Base-by-base conservation (phyloP, 2,888 invertebrate species). In the Mactromeris polynyma region DNA sequence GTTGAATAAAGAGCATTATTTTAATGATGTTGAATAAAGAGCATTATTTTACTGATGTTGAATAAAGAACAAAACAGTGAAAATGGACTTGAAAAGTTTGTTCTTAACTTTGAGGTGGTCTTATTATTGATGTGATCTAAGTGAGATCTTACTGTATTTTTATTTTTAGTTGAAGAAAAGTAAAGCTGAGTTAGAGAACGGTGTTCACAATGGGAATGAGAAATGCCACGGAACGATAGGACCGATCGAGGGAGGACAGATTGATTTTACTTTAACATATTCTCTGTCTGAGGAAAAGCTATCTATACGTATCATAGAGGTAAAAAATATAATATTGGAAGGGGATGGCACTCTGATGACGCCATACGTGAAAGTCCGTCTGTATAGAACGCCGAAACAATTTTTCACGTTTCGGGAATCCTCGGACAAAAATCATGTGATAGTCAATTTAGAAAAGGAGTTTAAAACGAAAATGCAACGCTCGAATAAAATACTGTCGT, bases 391-490 rank as follows among this genome's bases (percentile, higher is more conserved):
- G 3, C 94, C 94, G n/a, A 94, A 93, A 89, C 94, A 94, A 77
- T 93, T 95, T 81, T 95, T 95, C 81, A 93, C 92, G 7, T 93
- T 95, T 78, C 87, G 90, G 36, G 89, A 88, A 33, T 89, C 89
- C 38, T 58, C 88, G 0, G 88, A 85, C 1, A 91, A 92, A 31
- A 94, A 93, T 19, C 92, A 94, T n/a, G 90, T 93, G 40, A 90
- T 94, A 36, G 94, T 93, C 85, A 94, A 94, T 83, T 88, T 95
- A 33, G 95, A 95, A 42, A 92, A 93, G n/a, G 95, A 96, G 86
- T 81, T 94, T 38, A 94, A 94, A 90, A 95, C 95, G 26, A 94
- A 93, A 88, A 94, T 95, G 85, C 93, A 94, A 83, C 90, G 94
- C 40, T 92, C 94, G 0, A 89, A 92, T 80, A 93, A 93, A 31